Evolutionary conservation across 1,140 invertebrate genomes (phyloP), one percentile per base, ranked within the genome.

Genomic region (Orchestia grillus): DNA sequence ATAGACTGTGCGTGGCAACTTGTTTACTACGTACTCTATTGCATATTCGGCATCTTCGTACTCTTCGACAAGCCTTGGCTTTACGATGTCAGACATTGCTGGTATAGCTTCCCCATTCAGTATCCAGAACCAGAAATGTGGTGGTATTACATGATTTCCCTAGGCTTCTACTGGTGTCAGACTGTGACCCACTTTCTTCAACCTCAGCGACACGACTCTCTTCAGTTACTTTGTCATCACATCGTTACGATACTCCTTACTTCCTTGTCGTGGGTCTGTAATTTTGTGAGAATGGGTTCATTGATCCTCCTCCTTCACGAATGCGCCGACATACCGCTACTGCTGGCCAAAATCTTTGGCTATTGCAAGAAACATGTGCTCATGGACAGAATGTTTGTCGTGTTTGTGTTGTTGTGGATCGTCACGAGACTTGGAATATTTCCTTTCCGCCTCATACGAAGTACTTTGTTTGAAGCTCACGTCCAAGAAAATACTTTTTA

Each of bases 281-380:
- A 99, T 98, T 98, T 99, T 97, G 98, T 98, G 96, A 98, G 99
- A 53, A 98, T 99, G 77, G 99, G 99, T 4, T 98, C 99, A 0
- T 97, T 99, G 44, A 99, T 99, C 42, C 97, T 99, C n/a, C 97
- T 99, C 87, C 98, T 99, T 16, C 99, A 99, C 97, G 99, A 99
- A 97, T 98, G 98, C 97, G 99, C 99, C 44, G 99, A 99, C 98
- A 99, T 99, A 97, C 96, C 96, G 19, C 94, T 97, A n/a, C 87
- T 96, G 47, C 98, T 98, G 45, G 98, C 98, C 19, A 99, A 99
- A 98, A 98, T 99, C 97, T 98, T 98, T 40, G 99, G 99, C 97
- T 99, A 99, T 97, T 98, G 57, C 98, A 98, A 97, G 98, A 98
- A 97, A 98, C 99, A 97, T 98, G 98, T 97, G 96, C 98, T 1